phyloP scores from a whole-genome alignment of 2,888 invertebrate species.

The Chloroclystis v-ata region DNA sequence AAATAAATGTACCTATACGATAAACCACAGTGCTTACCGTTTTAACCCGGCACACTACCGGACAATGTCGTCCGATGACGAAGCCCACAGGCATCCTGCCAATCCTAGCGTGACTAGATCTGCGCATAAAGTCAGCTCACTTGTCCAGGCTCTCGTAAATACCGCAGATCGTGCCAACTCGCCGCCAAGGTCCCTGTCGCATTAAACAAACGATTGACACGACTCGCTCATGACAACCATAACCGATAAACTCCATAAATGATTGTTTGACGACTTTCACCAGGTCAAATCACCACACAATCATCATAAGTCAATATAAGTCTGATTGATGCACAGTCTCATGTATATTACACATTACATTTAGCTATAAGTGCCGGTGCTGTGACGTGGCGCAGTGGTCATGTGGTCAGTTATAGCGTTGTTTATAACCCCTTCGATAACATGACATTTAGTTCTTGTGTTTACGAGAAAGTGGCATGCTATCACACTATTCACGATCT shows the following conservation, averaged over 20 bases:
- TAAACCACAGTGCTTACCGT: too few species aligned
- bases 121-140: constrained; percentile 14
- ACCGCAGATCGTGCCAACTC: neutral
- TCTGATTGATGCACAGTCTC: constrained; percentile 4
- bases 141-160: constrained; percentile 11
- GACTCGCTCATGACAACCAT: neutral
- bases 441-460: neutral
- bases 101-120: constrained; percentile 24
- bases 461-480: neutral
- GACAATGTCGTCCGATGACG: constrained; percentile 27
- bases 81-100: constrained; percentile 17
- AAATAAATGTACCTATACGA: too few species aligned
- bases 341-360: neutral
- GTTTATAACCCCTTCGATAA: neutral
- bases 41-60: constrained; percentile 25
- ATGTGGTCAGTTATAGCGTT: too few species aligned
- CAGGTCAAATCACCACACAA: constrained; percentile 1
- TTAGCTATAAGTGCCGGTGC: too few species aligned
- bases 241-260: neutral
- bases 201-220: neutral
- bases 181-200: neutral
- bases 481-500: neutral
- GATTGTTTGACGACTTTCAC: constrained; percentile 1
- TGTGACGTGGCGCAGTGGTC: too few species aligned
- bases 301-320: constrained; percentile 2